phyloP scores from a whole-genome alignment of 2,113 vertebrate species.

The Cariama cristata region DNA sequence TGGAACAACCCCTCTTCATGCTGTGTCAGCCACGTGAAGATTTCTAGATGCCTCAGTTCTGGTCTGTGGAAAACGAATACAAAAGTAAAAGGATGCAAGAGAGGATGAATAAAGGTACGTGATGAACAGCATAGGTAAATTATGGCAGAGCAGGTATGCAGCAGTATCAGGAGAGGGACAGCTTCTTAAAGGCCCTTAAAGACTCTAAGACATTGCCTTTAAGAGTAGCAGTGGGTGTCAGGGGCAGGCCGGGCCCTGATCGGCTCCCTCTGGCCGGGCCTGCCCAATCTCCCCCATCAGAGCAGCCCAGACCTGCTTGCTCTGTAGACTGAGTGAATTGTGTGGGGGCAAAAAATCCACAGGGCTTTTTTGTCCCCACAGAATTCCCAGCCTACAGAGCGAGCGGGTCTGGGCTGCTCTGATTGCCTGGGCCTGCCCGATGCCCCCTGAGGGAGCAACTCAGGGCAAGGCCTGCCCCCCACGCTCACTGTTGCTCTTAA shows the following conservation, averaged over 20 bases:
- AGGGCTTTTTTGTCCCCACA: background rate
- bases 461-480: background rate
- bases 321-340: background rate
- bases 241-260: background rate
- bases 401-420: background rate
- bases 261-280: background rate
- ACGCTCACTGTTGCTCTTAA: background rate
- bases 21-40: accelerated
- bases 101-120: background rate
- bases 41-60: background rate
- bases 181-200: background rate
- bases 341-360: background rate
- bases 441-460: background rate
- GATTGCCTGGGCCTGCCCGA: background rate
- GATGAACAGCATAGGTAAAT: background rate
- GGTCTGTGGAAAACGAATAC: background rate
- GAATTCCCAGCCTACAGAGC: background rate
- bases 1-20: background rate
- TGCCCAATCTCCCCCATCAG: background rate
- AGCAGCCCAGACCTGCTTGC: background rate
- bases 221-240: background rate
- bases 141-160: background rate
- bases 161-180: background rate
- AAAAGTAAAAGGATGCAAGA: background rate
- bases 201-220: background rate